A percentile compares a stretch with the other conserved stretches of the same genome.
phyloP scores from a whole-genome alignment of 2,888 invertebrate species.

The Macrophya alboannulata region DNA sequence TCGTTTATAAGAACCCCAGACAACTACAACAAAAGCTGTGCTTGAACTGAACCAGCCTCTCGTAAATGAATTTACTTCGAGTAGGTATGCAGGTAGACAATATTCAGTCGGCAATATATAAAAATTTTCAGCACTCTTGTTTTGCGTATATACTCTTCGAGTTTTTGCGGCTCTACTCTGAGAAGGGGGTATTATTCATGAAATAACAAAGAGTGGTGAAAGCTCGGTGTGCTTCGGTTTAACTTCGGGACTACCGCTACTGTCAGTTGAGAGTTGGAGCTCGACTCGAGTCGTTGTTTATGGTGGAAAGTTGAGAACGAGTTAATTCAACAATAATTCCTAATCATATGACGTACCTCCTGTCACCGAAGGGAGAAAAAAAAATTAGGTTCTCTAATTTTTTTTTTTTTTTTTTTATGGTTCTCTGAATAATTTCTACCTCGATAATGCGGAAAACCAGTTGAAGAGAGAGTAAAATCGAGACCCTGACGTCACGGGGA shows the following conservation, averaged over 20 bases:
- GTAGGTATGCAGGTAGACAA: background rate
- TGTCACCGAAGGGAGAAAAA: background rate
- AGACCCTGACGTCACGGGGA: background rate
- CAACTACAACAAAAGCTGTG: background rate
- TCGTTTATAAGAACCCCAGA: background rate
- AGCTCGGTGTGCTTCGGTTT: background rate
- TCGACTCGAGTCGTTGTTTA: background rate
- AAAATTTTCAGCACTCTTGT: background rate
- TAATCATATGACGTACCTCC: background rate
- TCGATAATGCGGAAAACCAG: background rate
- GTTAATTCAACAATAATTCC: background rate
- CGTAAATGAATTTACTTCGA: background rate
- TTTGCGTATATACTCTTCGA: background rate
- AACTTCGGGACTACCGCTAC: slow-evolving; percentile 3
- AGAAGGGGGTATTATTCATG: slow-evolving; percentile 16
- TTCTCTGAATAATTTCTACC: slow-evolving; percentile 11
- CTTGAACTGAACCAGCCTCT: background rate
- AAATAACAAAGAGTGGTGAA: slow-evolving; percentile 9
- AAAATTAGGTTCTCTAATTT: background rate
- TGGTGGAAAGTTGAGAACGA: background rate
- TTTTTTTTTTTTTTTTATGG: background rate
- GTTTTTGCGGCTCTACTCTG: background rate
- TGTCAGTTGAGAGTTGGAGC: background rate
- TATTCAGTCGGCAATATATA: background rate
- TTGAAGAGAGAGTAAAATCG: background rate